phyloP scores from a whole-genome alignment of 2,113 vertebrate genomes.

The Labeo catla region DNA sequence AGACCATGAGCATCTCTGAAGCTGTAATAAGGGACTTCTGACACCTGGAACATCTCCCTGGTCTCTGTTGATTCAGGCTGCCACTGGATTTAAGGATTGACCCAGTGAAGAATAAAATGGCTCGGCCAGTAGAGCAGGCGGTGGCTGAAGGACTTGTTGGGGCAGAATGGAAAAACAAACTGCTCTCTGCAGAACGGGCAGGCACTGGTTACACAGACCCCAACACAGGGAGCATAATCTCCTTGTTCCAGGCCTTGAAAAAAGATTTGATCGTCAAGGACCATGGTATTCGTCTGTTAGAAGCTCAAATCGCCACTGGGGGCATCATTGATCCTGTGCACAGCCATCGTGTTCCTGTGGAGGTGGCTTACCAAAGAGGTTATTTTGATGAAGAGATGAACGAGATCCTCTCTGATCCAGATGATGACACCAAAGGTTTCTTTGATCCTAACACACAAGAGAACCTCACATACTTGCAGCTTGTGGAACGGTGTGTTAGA shows the following conservation, averaged over 20 bases:
- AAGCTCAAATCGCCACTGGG: constrained; percentile 72
- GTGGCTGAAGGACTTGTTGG: constrained; percentile 59
- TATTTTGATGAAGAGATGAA: constrained; percentile 80
- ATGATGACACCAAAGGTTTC: constrained; percentile 76
- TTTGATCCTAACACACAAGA: constrained; percentile 67
- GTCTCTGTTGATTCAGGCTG: constrained; percentile 83
- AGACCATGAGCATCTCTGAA: constrained; percentile 75
- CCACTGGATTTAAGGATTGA: constrained; percentile 81
- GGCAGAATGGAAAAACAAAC: constrained; percentile 43
- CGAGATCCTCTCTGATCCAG: constrained; percentile 69
- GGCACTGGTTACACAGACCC: constrained; percentile 55
- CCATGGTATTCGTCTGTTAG: constrained; percentile 53
- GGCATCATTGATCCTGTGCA: constrained; percentile 75
- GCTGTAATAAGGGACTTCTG: constrained; percentile 76
- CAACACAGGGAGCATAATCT: constrained; percentile 45
- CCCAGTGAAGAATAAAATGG: constrained; percentile 73
- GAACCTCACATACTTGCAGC: constrained; percentile 53
- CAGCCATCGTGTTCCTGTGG: constrained; percentile 65
- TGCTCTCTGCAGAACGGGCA: constrained; percentile 51
- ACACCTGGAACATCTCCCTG: constrained; percentile 78
- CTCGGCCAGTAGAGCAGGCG: constrained; percentile 79
- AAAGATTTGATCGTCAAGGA: constrained; percentile 55
- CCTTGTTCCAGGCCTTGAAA: constrained; percentile 52
- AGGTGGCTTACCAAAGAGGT: constrained; percentile 71
- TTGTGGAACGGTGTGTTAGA: constrained; percentile 49